Percentiles rank a stretch among this genome's conserved stretches.
These are phyloP conservation scores for Tineola bisselliella DNA, from an alignment of 2,888 invertebrate species.

Conservation along the genomic window DNA sequence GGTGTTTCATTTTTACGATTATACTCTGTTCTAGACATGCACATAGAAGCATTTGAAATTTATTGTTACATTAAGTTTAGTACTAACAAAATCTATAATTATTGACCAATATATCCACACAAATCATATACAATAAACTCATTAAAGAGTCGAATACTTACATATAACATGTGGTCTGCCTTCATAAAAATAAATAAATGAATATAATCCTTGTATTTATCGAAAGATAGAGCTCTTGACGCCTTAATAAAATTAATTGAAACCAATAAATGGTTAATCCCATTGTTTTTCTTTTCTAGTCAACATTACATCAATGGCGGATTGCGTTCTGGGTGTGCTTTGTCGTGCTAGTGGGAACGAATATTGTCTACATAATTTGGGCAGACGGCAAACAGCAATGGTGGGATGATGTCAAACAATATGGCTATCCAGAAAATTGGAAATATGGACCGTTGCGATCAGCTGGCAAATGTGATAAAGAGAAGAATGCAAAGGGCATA, in stretches of 20 bases:
- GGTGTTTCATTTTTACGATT: not conserved
- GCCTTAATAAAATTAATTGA: too few species aligned
- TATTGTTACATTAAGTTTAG: too few species aligned
- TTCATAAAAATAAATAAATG: too few species aligned
- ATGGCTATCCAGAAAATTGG: constrained; percentile 53
- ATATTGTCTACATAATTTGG: constrained; percentile 71
- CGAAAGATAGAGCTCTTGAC: too few species aligned
- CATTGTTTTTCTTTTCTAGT: constrained; percentile 53
- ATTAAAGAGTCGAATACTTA: too few species aligned
- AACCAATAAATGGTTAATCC: too few species aligned
- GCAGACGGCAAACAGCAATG: constrained; percentile 77
- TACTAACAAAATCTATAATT: too few species aligned
- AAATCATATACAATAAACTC: too few species aligned
- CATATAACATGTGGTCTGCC: too few species aligned
- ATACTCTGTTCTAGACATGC: not conserved
- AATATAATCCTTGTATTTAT: too few species aligned
- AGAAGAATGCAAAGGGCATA: not conserved
- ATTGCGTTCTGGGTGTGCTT: constrained; percentile 79
- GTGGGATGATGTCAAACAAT: constrained; percentile 74
- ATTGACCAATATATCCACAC: too few species aligned
- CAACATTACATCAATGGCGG: constrained; percentile 72
- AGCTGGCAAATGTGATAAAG: constrained; percentile 15
- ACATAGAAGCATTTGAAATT: not conserved
- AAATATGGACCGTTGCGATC: constrained; percentile 47
- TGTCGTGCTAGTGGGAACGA: constrained; percentile 71